Percentiles rank a stretch among this genome's conserved stretches.
Conservation (phyloP, 2,888 invertebrate genomes). For the Syritta pipiens region DNA sequence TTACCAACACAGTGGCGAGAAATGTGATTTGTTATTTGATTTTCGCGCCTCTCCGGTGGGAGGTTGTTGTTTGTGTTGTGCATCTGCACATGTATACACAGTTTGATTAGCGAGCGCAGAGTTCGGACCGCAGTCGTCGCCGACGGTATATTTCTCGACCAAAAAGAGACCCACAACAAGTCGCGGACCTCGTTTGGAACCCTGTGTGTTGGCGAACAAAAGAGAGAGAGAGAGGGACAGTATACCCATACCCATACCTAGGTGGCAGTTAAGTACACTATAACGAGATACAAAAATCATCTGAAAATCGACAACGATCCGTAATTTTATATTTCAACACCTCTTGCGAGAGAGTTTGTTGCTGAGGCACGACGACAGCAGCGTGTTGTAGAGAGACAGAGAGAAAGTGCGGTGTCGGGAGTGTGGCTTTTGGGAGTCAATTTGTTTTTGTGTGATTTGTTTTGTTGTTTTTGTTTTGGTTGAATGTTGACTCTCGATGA, state of each 20-base stretch:
- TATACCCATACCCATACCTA: conserved; percentile 40
- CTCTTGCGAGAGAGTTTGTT: conserved; percentile 71
- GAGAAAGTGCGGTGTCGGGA: conserved; percentile 57
- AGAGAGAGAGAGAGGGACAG: conserved; percentile 26
- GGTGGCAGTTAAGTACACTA: conserved; percentile 44
- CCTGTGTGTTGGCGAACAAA: conserved; percentile 38
- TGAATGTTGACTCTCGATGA: conserved; percentile 55
- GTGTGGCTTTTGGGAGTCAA: conserved; percentile 41
- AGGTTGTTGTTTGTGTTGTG: conserved; percentile 62
- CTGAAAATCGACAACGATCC: conserved; percentile 77
- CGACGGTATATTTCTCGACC: too few relatives aligned
- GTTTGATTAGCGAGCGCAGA: conserved; percentile 64
- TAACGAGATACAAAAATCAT: conserved; percentile 73
- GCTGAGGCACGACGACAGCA: not conserved
- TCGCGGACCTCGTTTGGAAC: conserved; percentile 29
- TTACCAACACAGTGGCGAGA: conserved; percentile 31
- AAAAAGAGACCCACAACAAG: conserved; percentile 35
- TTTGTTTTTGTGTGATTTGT: conserved; percentile 56
- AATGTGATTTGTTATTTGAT: conserved; percentile 59
- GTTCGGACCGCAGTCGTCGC: conserved; percentile 52
- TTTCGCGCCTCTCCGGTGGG: conserved; percentile 63
- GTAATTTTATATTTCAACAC: conserved; percentile 79
- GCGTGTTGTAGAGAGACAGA: not conserved
- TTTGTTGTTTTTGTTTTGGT: conserved; percentile 46
- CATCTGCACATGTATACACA: conserved; percentile 55